These are phyloP conservation scores for Ranitomeya imitator DNA, from an alignment of 2,113 vertebrate genomes.

Conservation along the genomic window DNA sequence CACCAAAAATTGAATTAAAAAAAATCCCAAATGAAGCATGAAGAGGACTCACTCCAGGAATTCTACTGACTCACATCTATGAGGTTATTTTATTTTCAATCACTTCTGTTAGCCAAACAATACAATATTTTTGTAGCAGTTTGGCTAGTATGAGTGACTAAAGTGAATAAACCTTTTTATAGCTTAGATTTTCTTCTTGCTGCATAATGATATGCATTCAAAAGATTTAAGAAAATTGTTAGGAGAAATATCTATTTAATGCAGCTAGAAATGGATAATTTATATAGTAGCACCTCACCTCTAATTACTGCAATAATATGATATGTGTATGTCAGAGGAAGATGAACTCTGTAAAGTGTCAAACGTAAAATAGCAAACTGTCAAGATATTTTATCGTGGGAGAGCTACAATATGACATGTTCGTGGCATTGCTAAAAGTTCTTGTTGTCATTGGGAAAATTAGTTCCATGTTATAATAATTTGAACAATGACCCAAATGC, in stretches of 20 bases:
- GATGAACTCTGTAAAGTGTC: constrained; percentile 29
- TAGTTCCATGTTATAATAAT: not conserved
- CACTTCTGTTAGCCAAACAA: too few relatives aligned
- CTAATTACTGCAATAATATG: constrained; percentile 33
- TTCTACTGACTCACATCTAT: too few relatives aligned
- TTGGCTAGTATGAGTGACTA: too few relatives aligned
- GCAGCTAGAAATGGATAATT: not conserved
- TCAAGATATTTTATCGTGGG: constrained; percentile 13
- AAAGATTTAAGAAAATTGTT: not conserved
- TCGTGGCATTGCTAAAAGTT: constrained; percentile 40
- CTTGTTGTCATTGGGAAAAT: constrained; percentile 10
- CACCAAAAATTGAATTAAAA: too few relatives aligned
- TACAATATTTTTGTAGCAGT: too few relatives aligned
- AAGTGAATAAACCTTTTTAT: not conserved
- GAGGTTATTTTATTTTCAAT: too few relatives aligned
- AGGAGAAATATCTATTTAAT: constrained; percentile 4
- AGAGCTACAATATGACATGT: constrained; percentile 1
- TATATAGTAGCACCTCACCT: not conserved
- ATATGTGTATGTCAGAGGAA: not conserved
- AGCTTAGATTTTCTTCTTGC: not conserved
- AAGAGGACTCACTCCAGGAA: too few relatives aligned
- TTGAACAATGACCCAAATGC: constrained; percentile 11
- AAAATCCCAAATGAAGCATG: too few relatives aligned
- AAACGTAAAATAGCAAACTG: constrained; percentile 36
- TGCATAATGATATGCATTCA: not conserved